A percentile compares a stretch with the other conserved stretches of the same genome.
These are phyloP conservation scores for Pinna nobilis DNA, from an alignment of 1,140 invertebrate genomes.

Conservation along the genomic window DNA sequence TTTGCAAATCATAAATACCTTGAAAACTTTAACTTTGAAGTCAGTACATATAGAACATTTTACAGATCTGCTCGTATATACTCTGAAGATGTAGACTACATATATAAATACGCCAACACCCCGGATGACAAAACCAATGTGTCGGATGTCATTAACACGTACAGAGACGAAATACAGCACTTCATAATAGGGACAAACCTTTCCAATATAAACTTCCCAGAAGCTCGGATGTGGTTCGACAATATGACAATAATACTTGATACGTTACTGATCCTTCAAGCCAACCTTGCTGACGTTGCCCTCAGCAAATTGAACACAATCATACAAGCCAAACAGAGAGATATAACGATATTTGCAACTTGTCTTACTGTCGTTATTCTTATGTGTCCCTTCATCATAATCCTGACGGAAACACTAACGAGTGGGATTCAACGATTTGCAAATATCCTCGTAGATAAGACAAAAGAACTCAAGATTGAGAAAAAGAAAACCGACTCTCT, in stretches of 20 bases:
- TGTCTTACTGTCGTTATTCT: conserved; percentile 58
- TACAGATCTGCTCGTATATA: conserved; percentile 37
- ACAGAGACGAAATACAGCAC: conserved; percentile 46
- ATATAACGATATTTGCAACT: conserved; percentile 46
- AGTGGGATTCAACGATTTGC: conserved; percentile 67
- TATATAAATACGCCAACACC: conserved; percentile 27
- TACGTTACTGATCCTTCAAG: conserved; percentile 59
- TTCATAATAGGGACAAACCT: conserved; percentile 17
- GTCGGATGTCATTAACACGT: conserved; percentile 43
- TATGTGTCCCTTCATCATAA: conserved; percentile 61
- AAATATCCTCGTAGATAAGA: conserved; percentile 66
- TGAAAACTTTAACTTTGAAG: conserved; percentile 54
- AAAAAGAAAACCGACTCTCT: conserved; percentile 66
- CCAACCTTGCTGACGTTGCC: conserved; percentile 53
- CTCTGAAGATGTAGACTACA: conserved; percentile 19
- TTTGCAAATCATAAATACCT: conserved; percentile 54
- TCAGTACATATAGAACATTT: conserved; percentile 32
- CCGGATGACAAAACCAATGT: conserved; percentile 35
- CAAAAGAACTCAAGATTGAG: conserved; percentile 66
- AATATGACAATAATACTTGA: conserved; percentile 66
- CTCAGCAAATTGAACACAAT: conserved; percentile 42
- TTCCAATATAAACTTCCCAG: conserved; percentile 22
- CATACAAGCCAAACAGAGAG: conserved; percentile 38
- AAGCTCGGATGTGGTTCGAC: conserved; percentile 62
- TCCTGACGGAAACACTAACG: conserved; percentile 57